Percentiles rank a stretch among this genome's conserved stretches.
Evolutionary conservation across 1,140 invertebrate genomes (phyloP).

Genomic region (Marisa cornuarietis): DNA sequence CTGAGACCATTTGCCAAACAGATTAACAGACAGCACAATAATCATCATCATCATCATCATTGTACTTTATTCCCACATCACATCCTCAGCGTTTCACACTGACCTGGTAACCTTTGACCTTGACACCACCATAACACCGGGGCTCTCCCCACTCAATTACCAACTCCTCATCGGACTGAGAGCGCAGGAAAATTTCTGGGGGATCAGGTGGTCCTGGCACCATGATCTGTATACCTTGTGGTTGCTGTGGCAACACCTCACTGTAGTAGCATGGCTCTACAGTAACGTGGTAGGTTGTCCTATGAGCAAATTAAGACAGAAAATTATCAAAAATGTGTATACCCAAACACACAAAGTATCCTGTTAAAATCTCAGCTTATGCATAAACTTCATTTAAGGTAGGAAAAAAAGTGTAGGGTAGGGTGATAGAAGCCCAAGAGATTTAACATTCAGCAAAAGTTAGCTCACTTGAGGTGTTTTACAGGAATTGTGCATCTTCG

Average conservation of each 20-base stretch:
- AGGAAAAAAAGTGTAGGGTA: neutral
- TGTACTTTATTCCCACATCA: neutral
- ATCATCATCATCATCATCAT: too few relatives aligned
- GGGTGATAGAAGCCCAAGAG: neutral
- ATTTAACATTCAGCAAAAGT: neutral
- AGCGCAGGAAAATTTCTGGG: slow-evolving; percentile 61
- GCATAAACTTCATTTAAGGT: too few relatives aligned
- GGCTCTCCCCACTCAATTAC: slow-evolving; percentile 65
- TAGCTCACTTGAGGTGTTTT: slow-evolving; percentile 56
- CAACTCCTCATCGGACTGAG: slow-evolving; percentile 60
- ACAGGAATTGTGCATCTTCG: slow-evolving; percentile 55
- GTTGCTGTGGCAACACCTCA: slow-evolving; percentile 46
- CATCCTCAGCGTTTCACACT: neutral
- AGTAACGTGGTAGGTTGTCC: slow-evolving; percentile 57
- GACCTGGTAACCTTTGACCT: slow-evolving; percentile 64
- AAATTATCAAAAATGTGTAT: too few relatives aligned
- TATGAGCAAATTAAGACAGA: slow-evolving; percentile 18
- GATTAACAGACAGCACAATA: too few relatives aligned
- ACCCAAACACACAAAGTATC: too few relatives aligned
- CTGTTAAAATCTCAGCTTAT: too few relatives aligned
- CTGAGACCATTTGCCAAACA: too few relatives aligned
- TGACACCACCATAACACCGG: slow-evolving; percentile 57
- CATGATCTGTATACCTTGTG: slow-evolving; percentile 60
- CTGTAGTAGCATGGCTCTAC: slow-evolving; percentile 58
- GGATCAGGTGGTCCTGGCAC: slow-evolving; percentile 64